Percentiles rank a stretch among this genome's conserved stretches.
phyloP scores from a whole-genome alignment of 2,888 invertebrate species.

The Drosophila meridiana region DNA sequence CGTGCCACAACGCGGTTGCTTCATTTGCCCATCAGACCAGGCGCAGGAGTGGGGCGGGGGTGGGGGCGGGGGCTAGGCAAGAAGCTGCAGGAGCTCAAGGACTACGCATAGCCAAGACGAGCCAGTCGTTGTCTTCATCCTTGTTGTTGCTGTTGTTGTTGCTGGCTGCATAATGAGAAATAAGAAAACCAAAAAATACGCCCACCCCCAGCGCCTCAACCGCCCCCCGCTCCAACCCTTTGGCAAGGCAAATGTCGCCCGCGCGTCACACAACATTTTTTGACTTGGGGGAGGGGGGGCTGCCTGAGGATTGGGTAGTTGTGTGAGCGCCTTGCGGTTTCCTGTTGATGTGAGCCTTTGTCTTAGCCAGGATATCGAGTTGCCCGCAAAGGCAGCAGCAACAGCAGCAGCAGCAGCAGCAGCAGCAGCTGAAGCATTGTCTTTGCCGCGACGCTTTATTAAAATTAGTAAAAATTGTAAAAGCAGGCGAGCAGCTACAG shows the following conservation, averaged over 20 bases:
- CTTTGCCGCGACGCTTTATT: conserved; percentile 68
- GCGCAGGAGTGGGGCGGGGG: not conserved
- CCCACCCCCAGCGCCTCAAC: not conserved
- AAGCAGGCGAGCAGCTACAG: conserved; percentile 25
- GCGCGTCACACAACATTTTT: conserved; percentile 49
- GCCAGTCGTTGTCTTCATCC: conserved; percentile 15
- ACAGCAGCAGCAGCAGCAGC: conserved; percentile 26
- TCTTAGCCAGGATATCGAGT: conserved; percentile 73
- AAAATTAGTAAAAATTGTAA: conserved; percentile 82
- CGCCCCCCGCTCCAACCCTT: not conserved
- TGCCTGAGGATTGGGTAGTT: not conserved
- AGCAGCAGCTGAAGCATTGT: conserved; percentile 54
- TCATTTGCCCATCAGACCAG: conserved; percentile 45
- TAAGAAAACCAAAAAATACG: conserved; percentile 51
- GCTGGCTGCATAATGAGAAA: conserved; percentile 71
- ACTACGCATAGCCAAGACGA: conserved; percentile 32
- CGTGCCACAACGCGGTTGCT: conserved; percentile 68
- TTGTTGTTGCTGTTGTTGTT: conserved; percentile 16
- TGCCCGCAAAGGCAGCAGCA: conserved; percentile 45
- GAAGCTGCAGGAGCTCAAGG: conserved; percentile 26
- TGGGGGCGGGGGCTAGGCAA: not conserved
- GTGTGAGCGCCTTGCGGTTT: conserved; percentile 66
- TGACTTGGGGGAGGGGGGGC: conserved; percentile 23
- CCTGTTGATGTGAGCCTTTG: conserved; percentile 78
- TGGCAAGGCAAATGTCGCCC: conserved; percentile 49